Conservation (phyloP, 2,888 invertebrate genomes). For the Polydrusus tereticollis region DNA sequence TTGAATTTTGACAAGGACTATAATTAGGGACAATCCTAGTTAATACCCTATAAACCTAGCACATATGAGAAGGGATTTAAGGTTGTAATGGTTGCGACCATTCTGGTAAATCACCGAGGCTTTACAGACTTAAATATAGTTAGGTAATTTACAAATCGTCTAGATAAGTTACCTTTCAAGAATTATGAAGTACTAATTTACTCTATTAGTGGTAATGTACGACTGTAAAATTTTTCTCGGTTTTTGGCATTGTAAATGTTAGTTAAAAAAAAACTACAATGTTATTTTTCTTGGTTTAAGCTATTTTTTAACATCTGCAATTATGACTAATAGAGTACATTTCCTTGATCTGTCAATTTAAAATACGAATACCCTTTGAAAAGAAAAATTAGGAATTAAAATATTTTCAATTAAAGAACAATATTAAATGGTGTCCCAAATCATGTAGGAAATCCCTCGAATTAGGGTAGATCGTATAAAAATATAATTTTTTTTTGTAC, state of each 20-base stretch:
- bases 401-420: too few species aligned
- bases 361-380: too few species aligned
- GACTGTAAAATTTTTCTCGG: too few species aligned
- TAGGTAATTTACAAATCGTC: not conserved
- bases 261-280: too few species aligned
- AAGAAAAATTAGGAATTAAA: too few species aligned
- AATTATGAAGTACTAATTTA: not conserved
- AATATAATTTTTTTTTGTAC: too few species aligned
- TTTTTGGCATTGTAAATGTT: too few species aligned
- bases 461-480: too few species aligned
- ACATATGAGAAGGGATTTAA: constrained; percentile 1
- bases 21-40: constrained; percentile 66
- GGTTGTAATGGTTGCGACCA: constrained; percentile 1
- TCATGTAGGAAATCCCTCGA: too few species aligned
- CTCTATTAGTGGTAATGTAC: not conserved
- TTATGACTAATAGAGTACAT: not conserved
- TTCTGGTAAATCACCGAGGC: not conserved
- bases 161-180: not conserved
- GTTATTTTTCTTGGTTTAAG: too few species aligned
- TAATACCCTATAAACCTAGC: constrained; percentile 17
- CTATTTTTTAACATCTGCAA: not conserved
- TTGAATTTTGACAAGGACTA: constrained; percentile 58
- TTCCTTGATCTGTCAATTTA: constrained; percentile 3
- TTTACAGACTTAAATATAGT: not conserved
- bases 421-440: too few species aligned